These are phyloP conservation scores for Mesochorus sp. DNA, from an alignment of 2,888 invertebrate species.

Conservation along the genomic window DNA sequence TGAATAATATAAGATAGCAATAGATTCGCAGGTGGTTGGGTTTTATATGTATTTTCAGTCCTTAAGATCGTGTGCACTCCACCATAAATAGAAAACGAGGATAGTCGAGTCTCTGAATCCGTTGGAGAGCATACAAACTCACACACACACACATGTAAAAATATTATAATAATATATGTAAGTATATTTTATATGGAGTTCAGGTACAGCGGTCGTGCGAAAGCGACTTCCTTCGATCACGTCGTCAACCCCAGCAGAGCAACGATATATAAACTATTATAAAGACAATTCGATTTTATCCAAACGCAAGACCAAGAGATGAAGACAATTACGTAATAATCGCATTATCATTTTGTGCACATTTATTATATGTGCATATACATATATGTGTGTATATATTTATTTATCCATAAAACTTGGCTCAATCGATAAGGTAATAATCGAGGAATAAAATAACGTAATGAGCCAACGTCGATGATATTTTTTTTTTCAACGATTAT, in stretches of 20 bases:
- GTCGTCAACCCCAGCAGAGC: constrained; percentile 59
- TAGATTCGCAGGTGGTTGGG: constrained; percentile 60
- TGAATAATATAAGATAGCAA: constrained; percentile 44
- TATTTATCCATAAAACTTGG: constrained; percentile 15
- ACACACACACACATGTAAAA: constrained; percentile 4
- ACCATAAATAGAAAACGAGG: constrained; percentile 56
- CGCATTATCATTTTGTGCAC: constrained; percentile 36
- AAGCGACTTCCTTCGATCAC: constrained; percentile 75
- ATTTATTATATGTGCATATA: neutral
- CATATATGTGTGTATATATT: neutral
- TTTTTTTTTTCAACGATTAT: constrained; percentile 48
- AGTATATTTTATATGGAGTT: constrained; percentile 54
- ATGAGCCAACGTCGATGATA: constrained; percentile 40
- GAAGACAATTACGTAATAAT: constrained; percentile 62
- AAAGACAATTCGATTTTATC: constrained; percentile 58
- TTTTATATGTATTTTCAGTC: constrained; percentile 54
- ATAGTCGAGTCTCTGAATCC: constrained; percentile 42
- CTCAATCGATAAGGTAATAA: constrained; percentile 45
- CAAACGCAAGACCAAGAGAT: constrained; percentile 51
- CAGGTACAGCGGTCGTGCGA: constrained; percentile 75
- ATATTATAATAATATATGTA: constrained; percentile 17
- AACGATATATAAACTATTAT: constrained; percentile 44
- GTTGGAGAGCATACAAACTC: constrained; percentile 14
- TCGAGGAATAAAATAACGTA: constrained; percentile 43
- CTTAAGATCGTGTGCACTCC: constrained; percentile 37